Evolutionary conservation across 2,888 invertebrate species (phyloP), one percentile per base, ranked within the genome.

Genomic region (Megastigmus dorsalis): DNA sequence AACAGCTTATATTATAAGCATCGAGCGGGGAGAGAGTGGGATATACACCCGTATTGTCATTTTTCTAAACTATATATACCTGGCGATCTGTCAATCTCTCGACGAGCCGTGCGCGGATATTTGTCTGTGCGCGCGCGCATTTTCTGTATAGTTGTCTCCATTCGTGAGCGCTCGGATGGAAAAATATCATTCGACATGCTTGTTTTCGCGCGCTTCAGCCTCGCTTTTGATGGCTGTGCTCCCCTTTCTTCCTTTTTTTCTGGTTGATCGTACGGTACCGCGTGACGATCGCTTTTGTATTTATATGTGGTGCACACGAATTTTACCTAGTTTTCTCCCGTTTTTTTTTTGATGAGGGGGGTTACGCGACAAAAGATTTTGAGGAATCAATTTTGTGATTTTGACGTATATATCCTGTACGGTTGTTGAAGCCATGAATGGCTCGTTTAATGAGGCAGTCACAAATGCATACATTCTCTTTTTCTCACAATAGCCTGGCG

Each of bases 11-110:
- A n/a, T n/a, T n/a, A n/a, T n/a, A n/a, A n/a, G n/a, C n/a, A n/a
- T n/a, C n/a, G n/a, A n/a, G n/a, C n/a, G n/a, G n/a, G n/a, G n/a
- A n/a, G n/a, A n/a, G n/a, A n/a, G n/a, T n/a, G n/a, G n/a, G n/a
- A n/a, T n/a, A n/a, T n/a, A n/a, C n/a, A n/a, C n/a, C n/a, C n/a
- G n/a, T 33, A 28, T 48, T 57, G 65, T 57, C 41, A 30, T 36
- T 52, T 30, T 18, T n/a, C n/a, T n/a, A n/a, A n/a, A n/a, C n/a
- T 30, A 20, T 28, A 63, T 36, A 18, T 71, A 63, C 66, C 52
- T 72, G 66, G n/a, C n/a, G 15, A 41, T 30, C 62, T 67, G 75
- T 67, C 62, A 71, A 75, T 55, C 70, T 36, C n/a, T n/a, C n/a
- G n/a, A n/a, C n/a, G n/a, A n/a, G n/a, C n/a, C n/a, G n/a, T n/a